Base-by-base conservation (phyloP, 2,113 vertebrate species). In the Engraulis encrasicolus region DNA sequence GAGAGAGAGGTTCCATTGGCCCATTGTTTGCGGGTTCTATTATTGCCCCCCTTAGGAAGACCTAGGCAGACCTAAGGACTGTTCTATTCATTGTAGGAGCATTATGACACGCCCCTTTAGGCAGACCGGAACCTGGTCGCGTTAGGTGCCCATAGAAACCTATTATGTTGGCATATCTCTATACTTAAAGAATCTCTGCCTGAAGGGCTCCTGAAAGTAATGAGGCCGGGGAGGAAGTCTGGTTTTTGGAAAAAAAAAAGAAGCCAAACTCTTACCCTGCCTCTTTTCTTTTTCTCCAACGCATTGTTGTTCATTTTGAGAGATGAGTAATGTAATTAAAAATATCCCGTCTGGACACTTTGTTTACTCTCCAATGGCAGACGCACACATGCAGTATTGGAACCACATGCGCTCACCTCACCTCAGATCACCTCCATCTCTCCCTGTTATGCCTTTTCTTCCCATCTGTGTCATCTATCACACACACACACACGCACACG, bases 161-260 rank as follows among this genome's bases (percentile, higher is more conserved):
- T n/a, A n/a, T n/a, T n/a, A n/a, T n/a, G n/a, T n/a, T n/a, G n/a
- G n/a, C n/a, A n/a, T n/a, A n/a, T n/a, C n/a, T n/a, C n/a, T n/a
- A n/a, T n/a, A n/a, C n/a, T n/a, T n/a, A n/a, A n/a, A n/a, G n/a
- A n/a, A n/a, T n/a, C n/a, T n/a, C n/a, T n/a, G n/a, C n/a, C n/a
- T n/a, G n/a, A n/a, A n/a, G n/a, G n/a, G n/a, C n/a, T n/a, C n/a
- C 40, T 17, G 48, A 50, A 45, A 80, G 48, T 80, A 80, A 80
- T 80, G 48, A 80, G 37, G 27, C 40, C 48, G 50, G 48, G 50
- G 23, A n/a, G 45, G n/a, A 80, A 50, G 78, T 52, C 50, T 0
- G 50, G 50, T 52, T 19, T n/a, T n/a, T n/a, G n/a, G n/a, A n/a
- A n/a, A n/a, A n/a, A n/a, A n/a, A n/a, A n/a, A 19, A 52, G 20